Evolutionary conservation across 2,113 vertebrate genomes (phyloP).

Genomic region (Rhinogobius similis): DNA sequence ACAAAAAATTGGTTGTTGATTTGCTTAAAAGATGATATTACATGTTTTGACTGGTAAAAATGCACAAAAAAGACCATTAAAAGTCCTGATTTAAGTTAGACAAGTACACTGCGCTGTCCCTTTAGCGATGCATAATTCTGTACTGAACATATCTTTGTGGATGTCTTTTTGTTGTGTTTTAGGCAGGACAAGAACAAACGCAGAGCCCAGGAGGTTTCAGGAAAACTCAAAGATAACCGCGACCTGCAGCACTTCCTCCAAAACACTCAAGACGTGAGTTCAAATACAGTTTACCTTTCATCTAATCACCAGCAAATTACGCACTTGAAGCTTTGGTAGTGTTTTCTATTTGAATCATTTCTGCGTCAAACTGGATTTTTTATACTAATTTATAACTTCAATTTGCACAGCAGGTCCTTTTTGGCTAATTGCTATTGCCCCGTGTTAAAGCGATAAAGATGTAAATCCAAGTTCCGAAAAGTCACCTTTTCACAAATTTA

Average conservation of each 20-base stretch:
- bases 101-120: background rate
- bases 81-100: too few relatives aligned
- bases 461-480: constrained; percentile 31
- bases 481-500: constrained; percentile 23
- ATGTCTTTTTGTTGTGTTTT: constrained; percentile 26
- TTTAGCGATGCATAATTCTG: background rate
- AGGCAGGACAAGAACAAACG: constrained; percentile 79
- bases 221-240: constrained; percentile 86
- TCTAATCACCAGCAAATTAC: background rate
- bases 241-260: constrained; percentile 92
- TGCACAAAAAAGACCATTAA: background rate
- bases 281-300: constrained; percentile 14
- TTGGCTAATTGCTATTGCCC: constrained; percentile 40
- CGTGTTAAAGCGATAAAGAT: constrained; percentile 40
- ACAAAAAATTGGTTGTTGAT: too few relatives aligned
- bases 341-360: constrained; percentile 15
- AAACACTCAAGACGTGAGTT: constrained; percentile 91
- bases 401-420: constrained; percentile 12
- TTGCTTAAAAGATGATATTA: too few relatives aligned
- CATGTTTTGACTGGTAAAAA: too few relatives aligned
- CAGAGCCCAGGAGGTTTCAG: constrained; percentile 80
- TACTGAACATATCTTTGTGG: background rate
- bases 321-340: constrained; percentile 15
- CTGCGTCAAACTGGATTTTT: constrained; percentile 9
- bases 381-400: background rate